Conservation (phyloP, 2,797 vertebrate genomes). For the Loris lydekkerianus region DNA sequence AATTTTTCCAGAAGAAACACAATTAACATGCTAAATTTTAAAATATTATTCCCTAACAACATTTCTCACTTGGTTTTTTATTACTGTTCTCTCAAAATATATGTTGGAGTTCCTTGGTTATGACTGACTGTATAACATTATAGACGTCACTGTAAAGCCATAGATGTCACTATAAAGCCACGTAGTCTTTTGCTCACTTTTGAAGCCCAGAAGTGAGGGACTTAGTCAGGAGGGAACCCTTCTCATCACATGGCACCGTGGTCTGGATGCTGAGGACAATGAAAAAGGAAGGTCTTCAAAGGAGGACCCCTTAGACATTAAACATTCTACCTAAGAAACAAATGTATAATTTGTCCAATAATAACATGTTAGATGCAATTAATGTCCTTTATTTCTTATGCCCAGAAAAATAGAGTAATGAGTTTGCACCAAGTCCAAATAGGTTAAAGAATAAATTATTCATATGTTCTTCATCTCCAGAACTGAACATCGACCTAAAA, state of each 20-base stretch:
- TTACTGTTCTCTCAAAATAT: background rate
- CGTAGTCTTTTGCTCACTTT: background rate
- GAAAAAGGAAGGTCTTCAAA: background rate
- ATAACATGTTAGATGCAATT: background rate
- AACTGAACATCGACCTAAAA: background rate
- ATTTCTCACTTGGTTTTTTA: background rate
- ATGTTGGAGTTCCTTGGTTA: background rate
- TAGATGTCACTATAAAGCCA: background rate
- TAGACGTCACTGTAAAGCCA: background rate
- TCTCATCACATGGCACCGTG: background rate
- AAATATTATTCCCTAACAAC: background rate
- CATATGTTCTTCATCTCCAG: background rate
- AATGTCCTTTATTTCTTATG: conserved; percentile 28
- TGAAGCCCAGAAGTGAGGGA: background rate
- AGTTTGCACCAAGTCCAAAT: background rate
- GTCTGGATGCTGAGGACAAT: background rate
- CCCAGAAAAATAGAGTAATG: background rate
- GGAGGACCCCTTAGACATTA: background rate
- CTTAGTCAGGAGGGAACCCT: background rate
- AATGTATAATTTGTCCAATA: background rate
- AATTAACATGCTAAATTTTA: background rate
- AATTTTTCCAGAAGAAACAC: background rate
- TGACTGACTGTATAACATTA: background rate
- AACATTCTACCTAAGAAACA: background rate
- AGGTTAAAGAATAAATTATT: conserved; percentile 30